Evolutionary conservation across 2,888 invertebrate genomes (phyloP).

Genomic region (Drosophila ustulata): DNA sequence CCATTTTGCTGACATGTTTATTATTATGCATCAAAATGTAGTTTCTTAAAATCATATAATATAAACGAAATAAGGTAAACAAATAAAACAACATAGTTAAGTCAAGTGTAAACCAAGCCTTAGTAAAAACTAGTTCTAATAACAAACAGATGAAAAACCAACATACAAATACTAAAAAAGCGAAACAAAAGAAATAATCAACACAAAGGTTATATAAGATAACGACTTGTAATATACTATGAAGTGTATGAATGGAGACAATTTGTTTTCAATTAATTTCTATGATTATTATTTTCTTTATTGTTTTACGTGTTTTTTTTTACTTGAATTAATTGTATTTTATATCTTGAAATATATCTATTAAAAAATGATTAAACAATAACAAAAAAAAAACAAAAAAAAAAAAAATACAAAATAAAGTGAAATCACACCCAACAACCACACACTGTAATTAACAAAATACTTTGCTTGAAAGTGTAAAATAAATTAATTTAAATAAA

Average conservation of each 20-base stretch:
- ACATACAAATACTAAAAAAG: conserved; percentile 41
- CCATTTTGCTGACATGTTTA: conserved; percentile 50
- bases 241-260: conserved; percentile 41
- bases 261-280: conserved; percentile 53
- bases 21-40: conserved; percentile 59
- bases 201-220: conserved; percentile 62
- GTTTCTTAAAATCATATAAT: conserved; percentile 59
- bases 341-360: conserved; percentile 46
- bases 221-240: conserved; percentile 68
- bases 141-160: conserved; percentile 36
- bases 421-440: conserved; percentile 32
- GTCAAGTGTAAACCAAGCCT: conserved; percentile 75
- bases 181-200: conserved; percentile 58
- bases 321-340: conserved; percentile 55
- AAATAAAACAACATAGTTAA: conserved; percentile 60
- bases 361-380: conserved; percentile 37
- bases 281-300: conserved; percentile 43
- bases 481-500: conserved; percentile 78
- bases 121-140: conserved; percentile 77
- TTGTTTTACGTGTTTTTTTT: conserved; percentile 52
- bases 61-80: conserved; percentile 43
- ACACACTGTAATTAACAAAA: conserved; percentile 73
- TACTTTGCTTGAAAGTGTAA: conserved; percentile 73
- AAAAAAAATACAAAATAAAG: conserved; percentile 41
- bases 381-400: conserved; percentile 43